These are phyloP conservation scores for Colostygia pectinataria DNA, from an alignment of 2,888 invertebrate genomes.

Conservation along the genomic window DNA sequence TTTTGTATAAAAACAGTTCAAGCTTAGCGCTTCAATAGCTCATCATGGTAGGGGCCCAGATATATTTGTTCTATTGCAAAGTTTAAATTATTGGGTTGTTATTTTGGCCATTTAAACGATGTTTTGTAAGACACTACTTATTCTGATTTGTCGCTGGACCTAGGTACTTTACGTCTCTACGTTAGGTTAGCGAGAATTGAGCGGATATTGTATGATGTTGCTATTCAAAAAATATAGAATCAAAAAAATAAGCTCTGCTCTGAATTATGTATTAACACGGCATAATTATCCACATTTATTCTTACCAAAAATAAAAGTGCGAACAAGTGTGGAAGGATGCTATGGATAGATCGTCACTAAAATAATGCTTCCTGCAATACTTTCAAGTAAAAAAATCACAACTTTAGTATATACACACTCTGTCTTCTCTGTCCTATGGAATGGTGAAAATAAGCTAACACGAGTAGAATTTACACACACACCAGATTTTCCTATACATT, in stretches of 20 bases:
- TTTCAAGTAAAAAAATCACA: slow-evolving; percentile 12
- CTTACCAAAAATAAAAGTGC: slow-evolving; percentile 15
- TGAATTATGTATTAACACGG: slow-evolving; percentile 7
- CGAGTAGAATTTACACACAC: slow-evolving; percentile 18
- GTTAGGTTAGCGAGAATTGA: slow-evolving; percentile 12
- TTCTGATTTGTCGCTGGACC: slow-evolving; percentile 17
- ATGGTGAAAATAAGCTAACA: slow-evolving; percentile 20
- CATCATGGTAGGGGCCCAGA: no score
- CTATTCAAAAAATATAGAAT: not conserved
- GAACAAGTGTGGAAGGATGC: slow-evolving; percentile 26
- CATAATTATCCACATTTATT: slow-evolving; percentile 22
- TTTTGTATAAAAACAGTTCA: no score
- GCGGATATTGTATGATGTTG: not conserved
- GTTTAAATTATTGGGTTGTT: not conserved
- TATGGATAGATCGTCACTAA: slow-evolving; percentile 20
- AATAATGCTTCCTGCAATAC: slow-evolving; percentile 28
- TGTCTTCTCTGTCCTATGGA: slow-evolving; percentile 28
- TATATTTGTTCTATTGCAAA: no score
- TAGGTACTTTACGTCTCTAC: slow-evolving; percentile 10
- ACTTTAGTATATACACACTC: slow-evolving; percentile 9
- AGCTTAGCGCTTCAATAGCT: no score
- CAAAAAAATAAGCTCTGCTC: slow-evolving; percentile 15
- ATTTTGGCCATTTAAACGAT: not conserved
- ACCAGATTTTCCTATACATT: slow-evolving; percentile 19
- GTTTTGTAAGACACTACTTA: slow-evolving; percentile 17